Evolutionary conservation across 2,113 vertebrate species (phyloP).

Genomic region (Perognathus longimembris): DNA sequence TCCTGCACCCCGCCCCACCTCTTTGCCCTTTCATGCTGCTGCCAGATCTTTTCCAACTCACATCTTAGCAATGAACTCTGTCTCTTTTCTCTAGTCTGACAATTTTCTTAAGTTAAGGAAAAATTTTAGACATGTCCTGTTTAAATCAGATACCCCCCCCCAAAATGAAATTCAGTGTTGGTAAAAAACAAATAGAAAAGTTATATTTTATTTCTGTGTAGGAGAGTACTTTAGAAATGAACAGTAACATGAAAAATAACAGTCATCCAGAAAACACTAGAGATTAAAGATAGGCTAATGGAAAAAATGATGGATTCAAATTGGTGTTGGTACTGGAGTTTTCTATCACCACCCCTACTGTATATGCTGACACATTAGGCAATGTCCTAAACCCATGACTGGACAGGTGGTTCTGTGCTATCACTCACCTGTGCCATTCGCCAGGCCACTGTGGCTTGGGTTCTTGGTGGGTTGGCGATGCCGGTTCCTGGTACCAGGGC

Average conservation of each 20-base stretch:
- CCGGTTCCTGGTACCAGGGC: slow-evolving; percentile 78
- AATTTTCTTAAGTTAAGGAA: not conserved
- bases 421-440: slow-evolving; percentile 83
- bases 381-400: not conserved
- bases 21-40: too few relatives aligned
- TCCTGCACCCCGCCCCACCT: not conserved
- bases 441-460: slow-evolving; percentile 57
- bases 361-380: not conserved
- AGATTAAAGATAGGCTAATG: not conserved
- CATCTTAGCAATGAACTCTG: not conserved
- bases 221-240: slow-evolving; percentile 20
- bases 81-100: not conserved
- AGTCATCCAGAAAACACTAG: not conserved
- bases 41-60: not conserved
- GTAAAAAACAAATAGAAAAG: slow-evolving; percentile 38
- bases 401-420: not conserved
- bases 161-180: slow-evolving; percentile 14
- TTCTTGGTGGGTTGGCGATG: slow-evolving; percentile 86
- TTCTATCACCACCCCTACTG: not conserved
- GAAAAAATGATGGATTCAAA: not conserved
- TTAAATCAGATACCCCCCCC: not conserved
- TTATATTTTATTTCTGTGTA: slow-evolving; percentile 29
- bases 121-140: not conserved
- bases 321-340: not conserved
- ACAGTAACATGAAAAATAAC: not conserved